Conservation (phyloP, 2,113 vertebrate genomes). For the Coracopsis vasa region DNA sequence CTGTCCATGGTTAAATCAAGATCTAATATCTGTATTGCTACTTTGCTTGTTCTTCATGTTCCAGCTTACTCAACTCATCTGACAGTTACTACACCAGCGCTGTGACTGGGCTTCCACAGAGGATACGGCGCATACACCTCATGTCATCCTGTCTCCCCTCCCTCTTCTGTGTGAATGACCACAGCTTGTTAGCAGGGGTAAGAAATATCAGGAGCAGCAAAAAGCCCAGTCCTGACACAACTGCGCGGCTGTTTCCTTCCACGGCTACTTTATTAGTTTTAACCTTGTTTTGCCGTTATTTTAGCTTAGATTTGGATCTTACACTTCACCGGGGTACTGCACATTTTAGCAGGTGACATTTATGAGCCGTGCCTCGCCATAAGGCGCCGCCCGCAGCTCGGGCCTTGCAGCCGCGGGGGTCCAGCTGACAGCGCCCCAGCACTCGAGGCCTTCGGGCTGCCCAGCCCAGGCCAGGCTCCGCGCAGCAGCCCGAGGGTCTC, state of each 20-base stretch:
- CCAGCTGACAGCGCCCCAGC: background rate
- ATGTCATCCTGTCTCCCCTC: background rate
- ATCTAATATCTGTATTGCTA: background rate
- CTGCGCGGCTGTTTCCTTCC: background rate
- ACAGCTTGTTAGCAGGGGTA: background rate
- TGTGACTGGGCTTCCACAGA: rapidly evolving
- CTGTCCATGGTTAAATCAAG: background rate
- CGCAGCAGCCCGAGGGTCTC: background rate
- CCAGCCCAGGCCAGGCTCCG: background rate
- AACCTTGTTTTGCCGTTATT: background rate
- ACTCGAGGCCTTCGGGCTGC: background rate
- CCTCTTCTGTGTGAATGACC: background rate
- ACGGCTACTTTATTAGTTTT: background rate
- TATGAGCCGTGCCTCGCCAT: background rate
- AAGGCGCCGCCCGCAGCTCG: background rate
- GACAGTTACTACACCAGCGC: rapidly evolving
- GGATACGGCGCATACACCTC: rapidly evolving
- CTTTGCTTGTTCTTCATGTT: background rate
- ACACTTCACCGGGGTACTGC: rapidly evolving
- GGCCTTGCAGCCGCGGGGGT: background rate
- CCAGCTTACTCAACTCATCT: background rate
- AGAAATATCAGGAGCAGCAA: background rate
- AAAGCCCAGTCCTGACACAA: rapidly evolving
- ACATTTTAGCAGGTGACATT: rapidly evolving
- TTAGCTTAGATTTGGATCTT: background rate